Evolutionary conservation across 2,888 invertebrate species (phyloP).

Genomic region (Drosophila emarginata): DNA sequence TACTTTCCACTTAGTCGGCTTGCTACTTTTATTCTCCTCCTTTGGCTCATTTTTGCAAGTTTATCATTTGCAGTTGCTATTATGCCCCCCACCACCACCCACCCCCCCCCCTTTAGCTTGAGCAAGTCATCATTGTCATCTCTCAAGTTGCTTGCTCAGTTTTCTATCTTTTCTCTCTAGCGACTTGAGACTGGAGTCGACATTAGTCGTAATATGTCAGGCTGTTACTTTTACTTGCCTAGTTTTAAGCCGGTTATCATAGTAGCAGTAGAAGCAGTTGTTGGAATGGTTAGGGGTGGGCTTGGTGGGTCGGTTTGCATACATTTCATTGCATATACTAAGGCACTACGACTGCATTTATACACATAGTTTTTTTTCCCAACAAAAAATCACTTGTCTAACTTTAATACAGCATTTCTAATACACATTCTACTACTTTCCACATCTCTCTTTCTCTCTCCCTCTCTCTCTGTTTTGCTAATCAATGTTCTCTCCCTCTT

Average conservation of each 20-base stretch:
- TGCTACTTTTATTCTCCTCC: slow-evolving; percentile 35
- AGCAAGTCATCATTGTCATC: slow-evolving; percentile 30
- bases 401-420: slow-evolving; percentile 49
- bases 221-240: slow-evolving; percentile 59
- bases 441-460: background rate
- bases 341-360: slow-evolving; percentile 29
- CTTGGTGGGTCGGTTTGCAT: slow-evolving; percentile 6
- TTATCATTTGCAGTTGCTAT: slow-evolving; percentile 75
- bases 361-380: background rate
- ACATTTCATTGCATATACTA: slow-evolving; percentile 52
- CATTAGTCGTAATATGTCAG: slow-evolving; percentile 74
- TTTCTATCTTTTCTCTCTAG: slow-evolving; percentile 50
- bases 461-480: background rate
- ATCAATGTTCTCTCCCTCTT: slow-evolving; percentile 1
- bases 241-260: slow-evolving; percentile 60
- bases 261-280: background rate
- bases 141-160: slow-evolving; percentile 73
- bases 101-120: background rate
- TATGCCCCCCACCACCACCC: slow-evolving; percentile 46
- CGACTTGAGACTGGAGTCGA: slow-evolving; percentile 43
- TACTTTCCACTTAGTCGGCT: slow-evolving; percentile 65
- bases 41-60: slow-evolving; percentile 48
- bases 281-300: no score
- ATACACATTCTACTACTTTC: background rate
- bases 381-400: slow-evolving; percentile 38